Base-by-base conservation (phyloP, 2,888 invertebrate species). In the Drosophila pseudotakahashii region DNA sequence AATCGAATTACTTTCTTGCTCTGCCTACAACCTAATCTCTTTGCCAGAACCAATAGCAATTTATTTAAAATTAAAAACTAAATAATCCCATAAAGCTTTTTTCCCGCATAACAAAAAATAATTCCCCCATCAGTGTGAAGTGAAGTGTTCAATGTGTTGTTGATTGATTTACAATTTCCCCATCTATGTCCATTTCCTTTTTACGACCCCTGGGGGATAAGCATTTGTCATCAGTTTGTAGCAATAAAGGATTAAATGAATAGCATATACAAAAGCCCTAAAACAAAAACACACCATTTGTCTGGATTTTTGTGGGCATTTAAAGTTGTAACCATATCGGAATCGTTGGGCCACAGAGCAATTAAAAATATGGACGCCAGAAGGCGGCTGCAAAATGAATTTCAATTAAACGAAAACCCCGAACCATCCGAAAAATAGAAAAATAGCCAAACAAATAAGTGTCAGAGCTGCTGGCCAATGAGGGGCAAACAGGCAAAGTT, bases 391-490 rank as follows among this genome's bases (percentile, higher is more conserved):
- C 34, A 19, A 51, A 75, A 45, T 69, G 60, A 76, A 69, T 73
- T 76, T 60, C 59, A 84, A 75, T 80, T 79, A 79, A 75, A 52
- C 61, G 39, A 51, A 59, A 50, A 42, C 51, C n/a, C 61, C 72
- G 34, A 26, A 5, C 11, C 7, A 4, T 23, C 41, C 62, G 52
- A 77, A 79, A 61, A 26, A 26, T 26, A 26, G 5, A 26, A 26
- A 66, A 66, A 62, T 71, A 41, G 57, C 37, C 47, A 61, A 78
- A 71, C 54, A 68, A 47, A 53, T 61, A 75, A 73, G 68, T 68
- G 53, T 48, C 42, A 62, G 34, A n/a, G 13, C 6, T 9, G 34
- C 34, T 13, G 23, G 44, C 44, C 44, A 23, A 44, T 23, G 3
- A 9, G 19, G 55, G 41, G 53, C 78, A 54, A 51, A 60, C 55